These are phyloP conservation scores for Sporophila hypoxantha DNA, from an alignment of 2,113 vertebrate species.

Conservation along the genomic window DNA sequence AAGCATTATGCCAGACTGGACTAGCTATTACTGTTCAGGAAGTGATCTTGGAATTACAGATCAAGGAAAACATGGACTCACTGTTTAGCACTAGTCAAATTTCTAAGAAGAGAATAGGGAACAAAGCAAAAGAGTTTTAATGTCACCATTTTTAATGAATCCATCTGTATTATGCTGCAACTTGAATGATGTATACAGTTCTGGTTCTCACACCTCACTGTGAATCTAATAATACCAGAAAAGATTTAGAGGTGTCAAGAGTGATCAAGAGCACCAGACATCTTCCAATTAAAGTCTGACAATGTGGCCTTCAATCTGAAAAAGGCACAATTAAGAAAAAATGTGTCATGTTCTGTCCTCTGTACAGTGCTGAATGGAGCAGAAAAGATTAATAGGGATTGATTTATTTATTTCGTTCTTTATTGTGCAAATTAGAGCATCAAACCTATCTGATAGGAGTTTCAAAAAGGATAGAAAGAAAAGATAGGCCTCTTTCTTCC, in stretches of 20 bases:
- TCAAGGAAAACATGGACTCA: not conserved
- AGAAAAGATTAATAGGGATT: not conserved
- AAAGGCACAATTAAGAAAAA: not conserved
- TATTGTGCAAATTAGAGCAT: not conserved
- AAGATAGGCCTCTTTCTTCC: not conserved
- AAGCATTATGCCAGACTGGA: not conserved
- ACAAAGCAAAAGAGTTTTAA: not conserved
- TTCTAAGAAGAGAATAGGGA: not conserved
- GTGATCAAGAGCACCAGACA: not conserved
- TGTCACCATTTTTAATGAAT: not conserved
- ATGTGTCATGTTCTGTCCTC: not conserved
- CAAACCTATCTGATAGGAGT: not conserved
- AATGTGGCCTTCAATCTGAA: not conserved
- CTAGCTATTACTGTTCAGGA: not conserved
- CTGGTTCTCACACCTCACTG: not conserved
- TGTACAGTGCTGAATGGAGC: not conserved
- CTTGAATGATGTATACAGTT: not conserved
- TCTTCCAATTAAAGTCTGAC: not conserved
- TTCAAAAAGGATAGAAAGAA: not conserved
- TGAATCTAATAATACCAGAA: not conserved
- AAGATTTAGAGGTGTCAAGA: not conserved
- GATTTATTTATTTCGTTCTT: not conserved
- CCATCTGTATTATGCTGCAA: fast-evolving
- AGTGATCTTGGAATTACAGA: not conserved
- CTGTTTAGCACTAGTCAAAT: not conserved